These are phyloP conservation scores for Heliconius melpomene DNA, from an alignment of 1,140 invertebrate genomes.

Conservation along the genomic window DNA sequence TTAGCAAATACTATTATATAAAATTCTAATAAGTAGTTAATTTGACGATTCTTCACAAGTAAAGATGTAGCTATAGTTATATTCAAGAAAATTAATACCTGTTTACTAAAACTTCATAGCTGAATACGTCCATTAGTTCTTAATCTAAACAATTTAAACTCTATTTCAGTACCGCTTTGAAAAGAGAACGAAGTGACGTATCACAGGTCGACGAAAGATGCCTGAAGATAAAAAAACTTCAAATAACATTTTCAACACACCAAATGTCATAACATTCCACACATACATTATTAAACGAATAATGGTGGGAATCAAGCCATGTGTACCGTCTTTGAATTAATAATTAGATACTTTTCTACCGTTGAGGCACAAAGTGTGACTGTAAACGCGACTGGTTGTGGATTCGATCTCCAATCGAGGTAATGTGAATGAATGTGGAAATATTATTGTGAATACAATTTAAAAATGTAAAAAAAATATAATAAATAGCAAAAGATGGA, in stretches of 20 bases:
- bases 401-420: too few relatives aligned
- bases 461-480: too few relatives aligned
- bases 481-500: too few relatives aligned
- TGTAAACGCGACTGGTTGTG: not conserved
- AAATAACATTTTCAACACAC: not conserved
- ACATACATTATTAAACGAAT: not conserved
- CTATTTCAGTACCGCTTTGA: not conserved
- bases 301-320: not conserved
- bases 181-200: not conserved
- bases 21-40: too few relatives aligned
- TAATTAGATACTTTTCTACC: not conserved
- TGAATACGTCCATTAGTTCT: conserved; percentile 19
- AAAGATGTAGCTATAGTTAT: not conserved
- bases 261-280: not conserved
- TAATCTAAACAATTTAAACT: conserved; percentile 26
- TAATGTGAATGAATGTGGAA: too few relatives aligned
- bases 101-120: conserved; percentile 16
- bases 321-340: not conserved
- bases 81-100: not conserved
- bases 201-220: not conserved
- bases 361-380: too few relatives aligned
- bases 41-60: not conserved
- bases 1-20: too few relatives aligned
- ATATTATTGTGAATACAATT: too few relatives aligned
- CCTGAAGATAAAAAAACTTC: not conserved